Evolutionary conservation across 2,888 invertebrate species (phyloP), one percentile per base, ranked within the genome.

Genomic region (Laothoe populi): DNA sequence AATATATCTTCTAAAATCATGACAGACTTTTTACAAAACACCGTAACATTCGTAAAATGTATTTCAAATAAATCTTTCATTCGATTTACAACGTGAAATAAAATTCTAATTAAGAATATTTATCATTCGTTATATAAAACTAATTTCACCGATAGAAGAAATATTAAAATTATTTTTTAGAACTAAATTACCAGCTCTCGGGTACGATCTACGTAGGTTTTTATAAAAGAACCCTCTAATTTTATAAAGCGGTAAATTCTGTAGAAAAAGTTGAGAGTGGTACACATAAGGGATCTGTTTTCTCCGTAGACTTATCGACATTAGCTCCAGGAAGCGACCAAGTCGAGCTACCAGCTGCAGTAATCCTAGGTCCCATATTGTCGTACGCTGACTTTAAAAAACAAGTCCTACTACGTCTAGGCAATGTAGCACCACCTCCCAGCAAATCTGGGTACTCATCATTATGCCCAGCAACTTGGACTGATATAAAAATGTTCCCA

Each of bases 311-410:
- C 69, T 78, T 83, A 66, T 87, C 86, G 66, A 69, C 78, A 71
- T 90, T 89, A 67, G 87, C 83, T 66, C 87, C 96, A 67, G 96
- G 96, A 70, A 98, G 93, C 31, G 97, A 97, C 82, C 97, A 95
- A 26, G 96, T 97, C 8, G 97, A 97, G 82, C 97, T 97, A 57
- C 98, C 98, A 67, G 97, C 96, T 40, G 97, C 97, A 10, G 97
- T 98, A 60, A 97, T 96, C 69, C 97, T 94, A 60, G 97, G 96
- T 7, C 97, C 97, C 96, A 97, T 97, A 88, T 97, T 97, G 89
- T 98, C 98, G 84, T 98, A 97, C 66, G 96, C 96, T 61, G 96
- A 95, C 81, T 93, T 94, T 60, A 94, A 82, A 79, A 89, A 94
- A 77, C 90, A 93, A 19, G 89, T 91, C 61, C 85, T 86, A 78